A percentile compares a stretch with the other conserved stretches of the same genome.
Evolutionary conservation across 2,888 invertebrate genomes (phyloP).

Genomic region (Melanostoma scalare): DNA sequence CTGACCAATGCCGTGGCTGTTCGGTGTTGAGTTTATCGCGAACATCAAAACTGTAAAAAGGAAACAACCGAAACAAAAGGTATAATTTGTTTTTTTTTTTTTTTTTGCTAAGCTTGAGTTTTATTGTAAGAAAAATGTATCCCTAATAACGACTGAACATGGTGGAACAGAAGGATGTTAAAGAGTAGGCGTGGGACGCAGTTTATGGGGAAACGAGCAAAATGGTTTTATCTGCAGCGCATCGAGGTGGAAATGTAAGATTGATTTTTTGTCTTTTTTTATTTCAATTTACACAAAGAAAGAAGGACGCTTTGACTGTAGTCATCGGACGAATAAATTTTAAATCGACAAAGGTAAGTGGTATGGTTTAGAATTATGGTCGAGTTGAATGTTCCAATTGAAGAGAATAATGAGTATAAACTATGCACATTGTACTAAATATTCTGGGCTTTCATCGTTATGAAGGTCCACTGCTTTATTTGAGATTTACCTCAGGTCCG

Average conservation of each 20-base stretch:
- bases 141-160: conserved; percentile 33
- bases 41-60: conserved; percentile 89
- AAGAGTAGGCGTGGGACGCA: conserved; percentile 25
- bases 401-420: too few species aligned
- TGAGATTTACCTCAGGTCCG: too few species aligned
- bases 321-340: not conserved
- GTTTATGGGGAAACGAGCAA: conserved; percentile 12
- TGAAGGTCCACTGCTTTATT: too few species aligned
- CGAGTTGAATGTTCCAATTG: too few species aligned
- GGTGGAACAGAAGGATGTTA: conserved; percentile 11
- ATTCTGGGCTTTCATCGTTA: too few species aligned
- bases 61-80: conserved; percentile 6
- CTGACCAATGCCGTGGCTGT: conserved; percentile 91
- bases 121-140: conserved; percentile 31
- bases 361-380: too few species aligned
- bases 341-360: too few species aligned
- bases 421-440: too few species aligned
- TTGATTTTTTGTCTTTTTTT: conserved; percentile 21
- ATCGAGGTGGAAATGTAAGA: conserved; percentile 26
- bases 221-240: conserved; percentile 25
- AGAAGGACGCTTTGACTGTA: not conserved
- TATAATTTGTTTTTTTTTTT: conserved; percentile 32
- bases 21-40: conserved; percentile 91
- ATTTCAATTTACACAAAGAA: conserved; percentile 26
- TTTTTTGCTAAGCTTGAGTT: conserved; percentile 21